Base-by-base conservation (phyloP, 1,140 invertebrate genomes). In the Formica exsecta region DNA sequence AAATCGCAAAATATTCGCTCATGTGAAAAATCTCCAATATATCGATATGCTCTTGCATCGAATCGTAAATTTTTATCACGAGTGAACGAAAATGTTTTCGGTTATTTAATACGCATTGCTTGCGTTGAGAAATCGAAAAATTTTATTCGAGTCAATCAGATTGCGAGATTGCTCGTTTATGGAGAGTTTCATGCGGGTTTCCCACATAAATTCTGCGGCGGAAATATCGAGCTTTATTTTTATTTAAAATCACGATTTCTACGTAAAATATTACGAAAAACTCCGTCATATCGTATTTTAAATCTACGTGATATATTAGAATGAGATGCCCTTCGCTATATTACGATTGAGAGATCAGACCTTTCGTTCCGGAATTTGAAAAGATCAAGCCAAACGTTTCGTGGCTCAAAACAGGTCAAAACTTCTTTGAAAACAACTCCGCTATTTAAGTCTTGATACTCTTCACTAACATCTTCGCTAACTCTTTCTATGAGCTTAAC, bases 361-460 rank as follows among this genome's bases (percentile, higher is more conserved):
- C 16, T 7, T 41, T 71, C 19, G 8, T 8, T 7, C 0, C 22
- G 5, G 19, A 5, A 11, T 57, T 2, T 5, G 13, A 13, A 19
- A 57, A 16, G 51, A 80, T 80, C 48, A 29, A 70, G 22, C 16
- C 25, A 59, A 71, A 38, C 66, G 54, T 73, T 25, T 44, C 38
- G 0, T n/a, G 16, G 73, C 38, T 44, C 25, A 7, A 61, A 74
- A 83, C 8, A 71, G 29, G 13, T 81, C 54, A 22, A n/a, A 83
- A 70, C 70, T 70, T 80, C 68, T 59, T 32, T 11, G n/a, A 19
- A 61, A 62, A 48, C 36, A 73, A 74, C 25, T 7, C 6, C 36
- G 64, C 11, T 29, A 73, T 73, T 73, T 25, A 81, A 4, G 38
- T 11, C 68, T 29, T 36, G 44, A 32, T 16, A 51, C 16, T 19